These are phyloP conservation scores for Hippolais icterina DNA, from an alignment of 2,113 vertebrate genomes.

Conservation along the genomic window DNA sequence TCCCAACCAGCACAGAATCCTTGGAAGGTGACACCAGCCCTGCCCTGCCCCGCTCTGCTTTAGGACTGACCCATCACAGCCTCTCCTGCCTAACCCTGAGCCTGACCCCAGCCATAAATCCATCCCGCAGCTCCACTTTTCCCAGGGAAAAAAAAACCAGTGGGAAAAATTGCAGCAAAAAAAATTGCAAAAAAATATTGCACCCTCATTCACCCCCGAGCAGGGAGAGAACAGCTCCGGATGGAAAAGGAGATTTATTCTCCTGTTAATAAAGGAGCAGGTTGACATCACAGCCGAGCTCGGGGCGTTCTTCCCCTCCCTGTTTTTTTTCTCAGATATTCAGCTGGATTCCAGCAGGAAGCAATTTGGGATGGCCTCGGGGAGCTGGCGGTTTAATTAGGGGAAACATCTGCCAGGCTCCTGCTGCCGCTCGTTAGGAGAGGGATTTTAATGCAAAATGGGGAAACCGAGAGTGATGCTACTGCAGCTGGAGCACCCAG, in stretches of 20 bases:
- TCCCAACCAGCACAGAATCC: neutral
- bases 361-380: neutral
- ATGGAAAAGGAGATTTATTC: neutral
- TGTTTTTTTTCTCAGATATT: neutral
- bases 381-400: slow-evolving; percentile 1
- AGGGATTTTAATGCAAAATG: neutral
- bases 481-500: too few relatives aligned
- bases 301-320: neutral
- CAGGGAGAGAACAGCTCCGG: neutral
- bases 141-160: neutral
- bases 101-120: neutral
- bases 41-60: neutral
- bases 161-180: neutral
- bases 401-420: slow-evolving; percentile 10
- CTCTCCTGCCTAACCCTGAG: neutral
- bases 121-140: neutral
- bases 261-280: neutral
- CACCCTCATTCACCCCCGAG: neutral
- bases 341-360: slow-evolving; percentile 21
- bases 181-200: too few relatives aligned
- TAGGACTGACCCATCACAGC: rapidly evolving
- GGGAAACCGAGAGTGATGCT: rapidly evolving
- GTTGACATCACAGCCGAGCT: neutral
- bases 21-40: neutral
- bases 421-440: neutral